These are phyloP conservation scores for Ranitomeya imitator DNA, from an alignment of 2,113 vertebrate species.

Conservation along the genomic window DNA sequence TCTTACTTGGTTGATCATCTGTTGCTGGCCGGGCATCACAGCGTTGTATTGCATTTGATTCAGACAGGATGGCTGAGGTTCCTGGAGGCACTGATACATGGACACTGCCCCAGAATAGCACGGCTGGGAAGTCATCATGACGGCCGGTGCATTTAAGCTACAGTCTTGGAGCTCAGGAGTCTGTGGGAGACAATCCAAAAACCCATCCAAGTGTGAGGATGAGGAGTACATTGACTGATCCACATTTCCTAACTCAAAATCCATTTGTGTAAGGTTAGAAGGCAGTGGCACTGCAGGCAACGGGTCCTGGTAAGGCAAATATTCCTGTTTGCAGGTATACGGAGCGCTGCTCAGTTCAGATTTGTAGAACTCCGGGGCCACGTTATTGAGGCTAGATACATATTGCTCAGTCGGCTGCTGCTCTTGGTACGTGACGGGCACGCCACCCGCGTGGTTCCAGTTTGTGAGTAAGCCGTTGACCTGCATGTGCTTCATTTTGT, in stretches of 20 bases:
- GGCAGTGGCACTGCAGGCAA: conserved; percentile 59
- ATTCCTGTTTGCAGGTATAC: conserved; percentile 69
- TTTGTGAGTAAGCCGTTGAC: conserved; percentile 69
- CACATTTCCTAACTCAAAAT: conserved; percentile 69
- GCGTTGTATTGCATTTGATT: conserved; percentile 66
- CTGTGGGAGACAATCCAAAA: conserved; percentile 74
- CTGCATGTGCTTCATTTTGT: conserved; percentile 77
- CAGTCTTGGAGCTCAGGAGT: conserved; percentile 66
- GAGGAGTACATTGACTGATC: conserved; percentile 64
- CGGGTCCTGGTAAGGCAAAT: conserved; percentile 68
- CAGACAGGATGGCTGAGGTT: conserved; percentile 59
- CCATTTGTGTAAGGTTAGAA: conserved; percentile 67
- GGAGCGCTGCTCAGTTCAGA: conserved; percentile 66
- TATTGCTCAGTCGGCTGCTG: conserved; percentile 69
- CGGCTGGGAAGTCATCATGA: conserved; percentile 63
- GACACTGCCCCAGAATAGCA: conserved; percentile 74
- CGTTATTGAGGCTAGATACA: conserved; percentile 62
- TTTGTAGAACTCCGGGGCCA: conserved; percentile 71
- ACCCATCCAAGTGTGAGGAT: conserved; percentile 72
- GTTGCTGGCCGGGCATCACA: conserved; percentile 61
- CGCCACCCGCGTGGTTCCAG: conserved; percentile 63
- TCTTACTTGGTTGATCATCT: conserved; percentile 71
- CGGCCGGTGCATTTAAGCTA: conserved; percentile 63
- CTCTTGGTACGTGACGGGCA: conserved; percentile 65
- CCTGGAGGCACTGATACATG: conserved; percentile 72